Conservation (phyloP, 2,797 vertebrate species). For the Cirrhinus molitorella region DNA sequence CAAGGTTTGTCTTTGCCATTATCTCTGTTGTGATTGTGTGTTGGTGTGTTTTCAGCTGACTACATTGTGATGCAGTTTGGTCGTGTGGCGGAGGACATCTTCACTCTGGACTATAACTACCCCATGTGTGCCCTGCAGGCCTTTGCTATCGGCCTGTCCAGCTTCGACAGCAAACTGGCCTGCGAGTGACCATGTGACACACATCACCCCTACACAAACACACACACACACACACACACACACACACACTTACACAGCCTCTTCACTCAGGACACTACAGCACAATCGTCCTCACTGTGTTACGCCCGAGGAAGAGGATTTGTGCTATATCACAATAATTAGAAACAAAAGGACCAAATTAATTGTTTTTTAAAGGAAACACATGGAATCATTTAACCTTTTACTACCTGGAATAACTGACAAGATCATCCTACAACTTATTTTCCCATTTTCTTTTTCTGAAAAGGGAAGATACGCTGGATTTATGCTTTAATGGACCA, state of each 20-base stretch:
- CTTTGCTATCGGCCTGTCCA: slow-evolving; percentile 96
- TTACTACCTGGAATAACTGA: slow-evolving; percentile 3
- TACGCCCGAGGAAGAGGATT: not conserved
- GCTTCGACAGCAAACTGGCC: slow-evolving; percentile 96
- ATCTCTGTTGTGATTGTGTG: not conserved
- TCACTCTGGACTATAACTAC: slow-evolving; percentile 97
- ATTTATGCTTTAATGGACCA: slow-evolving; percentile 5
- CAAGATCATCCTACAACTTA: not conserved
- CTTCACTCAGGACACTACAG: slow-evolving; percentile 22
- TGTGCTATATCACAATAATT: not conserved
- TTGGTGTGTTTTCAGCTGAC: slow-evolving; percentile 79
- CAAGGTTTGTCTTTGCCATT: not conserved
- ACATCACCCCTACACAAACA: not conserved
- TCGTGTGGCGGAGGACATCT: slow-evolving; percentile 93
- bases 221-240: not conserved
- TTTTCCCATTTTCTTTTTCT: not conserved
- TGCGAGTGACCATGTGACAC: slow-evolving; percentile 83
- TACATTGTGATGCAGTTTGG: slow-evolving; percentile 99
- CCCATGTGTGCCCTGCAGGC: slow-evolving; percentile 98
- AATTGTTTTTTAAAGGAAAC: slow-evolving; percentile 36
- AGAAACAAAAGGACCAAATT: not conserved
- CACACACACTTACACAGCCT: too few species aligned
- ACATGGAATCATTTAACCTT: slow-evolving; percentile 38
- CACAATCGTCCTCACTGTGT: not conserved
- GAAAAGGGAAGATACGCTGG: not conserved